Percentiles rank a stretch among this genome's conserved stretches.
Conservation (phyloP, 2,113 vertebrate species). For the Halcyon senegalensis region DNA sequence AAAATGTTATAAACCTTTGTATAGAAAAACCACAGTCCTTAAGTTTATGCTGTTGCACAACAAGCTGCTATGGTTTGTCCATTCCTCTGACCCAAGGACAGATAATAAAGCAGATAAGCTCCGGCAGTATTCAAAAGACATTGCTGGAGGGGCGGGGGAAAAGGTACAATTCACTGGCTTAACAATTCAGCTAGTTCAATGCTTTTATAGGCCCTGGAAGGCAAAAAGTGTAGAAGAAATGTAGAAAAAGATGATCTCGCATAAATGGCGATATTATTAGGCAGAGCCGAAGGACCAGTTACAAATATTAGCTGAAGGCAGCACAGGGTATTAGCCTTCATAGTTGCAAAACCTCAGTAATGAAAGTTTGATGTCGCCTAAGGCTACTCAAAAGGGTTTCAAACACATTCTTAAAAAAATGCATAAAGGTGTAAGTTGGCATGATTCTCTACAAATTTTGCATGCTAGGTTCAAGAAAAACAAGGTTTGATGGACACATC, state of each 20-base stretch:
- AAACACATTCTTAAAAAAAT: not conserved
- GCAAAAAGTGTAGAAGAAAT: not conserved
- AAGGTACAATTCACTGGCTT: not conserved
- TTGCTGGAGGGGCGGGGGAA: accelerated
- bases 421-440: not conserved
- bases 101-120: not conserved
- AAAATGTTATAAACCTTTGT: not conserved
- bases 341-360: not conserved
- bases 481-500: not conserved
- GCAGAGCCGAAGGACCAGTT: not conserved
- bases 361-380: not conserved
- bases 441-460: not conserved
- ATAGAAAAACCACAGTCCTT: not conserved
- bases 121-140: not conserved
- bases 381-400: not conserved
- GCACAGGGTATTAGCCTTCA: not conserved
- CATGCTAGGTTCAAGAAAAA: not conserved
- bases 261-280: not conserved
- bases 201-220: not conserved
- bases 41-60: not conserved
- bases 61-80: not conserved
- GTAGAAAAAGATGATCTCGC: not conserved
- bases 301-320: not conserved
- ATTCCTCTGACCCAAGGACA: not conserved
- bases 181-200: not conserved